Base-by-base conservation (phyloP, 1,140 invertebrate species). In the Conus ventricosus region DNA sequence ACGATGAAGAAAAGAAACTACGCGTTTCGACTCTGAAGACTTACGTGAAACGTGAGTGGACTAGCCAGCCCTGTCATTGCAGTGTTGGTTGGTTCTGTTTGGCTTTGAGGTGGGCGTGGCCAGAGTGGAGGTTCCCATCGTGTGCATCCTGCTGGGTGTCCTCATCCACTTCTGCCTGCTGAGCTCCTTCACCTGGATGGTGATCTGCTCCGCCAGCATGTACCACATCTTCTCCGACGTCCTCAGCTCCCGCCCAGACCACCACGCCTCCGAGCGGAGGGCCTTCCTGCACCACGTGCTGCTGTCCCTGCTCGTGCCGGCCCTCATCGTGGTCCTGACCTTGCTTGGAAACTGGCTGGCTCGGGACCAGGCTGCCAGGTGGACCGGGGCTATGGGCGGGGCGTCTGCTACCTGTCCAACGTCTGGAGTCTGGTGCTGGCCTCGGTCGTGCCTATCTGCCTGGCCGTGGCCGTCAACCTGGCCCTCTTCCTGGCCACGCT, bases 401-500 rank as follows among this genome's bases (percentile, higher is more conserved):
- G 87, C 5, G n/a, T 88, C 55, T 88, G 87, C 80, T 88, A 83
- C 63, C 81, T 88, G 60, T 88, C 87, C 81, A 88, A 88, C 80
- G 25, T 13, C 23, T 80, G 81, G 80, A 88, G 87, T 54, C 80
- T 84, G 55, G 17, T 67, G 0, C n/a, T 88, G 57, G 87, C 57
- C 20, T 57, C 55, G 25, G 60, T 83, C 2, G 54, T 88, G 63
- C 87, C 87, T 57, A 88, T 88, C 81, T 39, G 63, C 67, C 39
- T 84, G 11, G 87, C 60, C 63, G 57, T 81, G 39, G 60, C 75
- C 20, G n/a, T 75, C 81, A 84, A 83, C 63, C 81, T 88, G 54
- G 87, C 27, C 7, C 23, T 83, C n/a, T 88, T 83, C 23, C 7
- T 60, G 23, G 53, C 27, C 27, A 71, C 87, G 7, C 17, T 88